These are phyloP conservation scores for Mionectes macconnelli DNA, from an alignment of 2,113 vertebrate genomes.

Conservation along the genomic window DNA sequence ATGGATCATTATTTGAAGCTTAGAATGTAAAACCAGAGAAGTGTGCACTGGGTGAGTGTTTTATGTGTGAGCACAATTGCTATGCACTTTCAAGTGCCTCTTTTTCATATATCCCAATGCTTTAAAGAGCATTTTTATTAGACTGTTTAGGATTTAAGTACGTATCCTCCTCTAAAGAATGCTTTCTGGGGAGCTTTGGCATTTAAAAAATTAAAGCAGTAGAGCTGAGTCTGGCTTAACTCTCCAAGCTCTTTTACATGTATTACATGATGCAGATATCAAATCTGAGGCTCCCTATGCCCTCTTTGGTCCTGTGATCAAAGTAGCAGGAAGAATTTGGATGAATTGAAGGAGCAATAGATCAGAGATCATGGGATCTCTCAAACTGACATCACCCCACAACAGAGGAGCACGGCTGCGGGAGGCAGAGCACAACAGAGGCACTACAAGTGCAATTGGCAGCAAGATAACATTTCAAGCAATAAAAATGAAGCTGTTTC, in stretches of 20 bases:
- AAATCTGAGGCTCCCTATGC: background rate
- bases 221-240: background rate
- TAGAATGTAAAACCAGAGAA: background rate
- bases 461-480: slow-evolving; percentile 18
- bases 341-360: background rate
- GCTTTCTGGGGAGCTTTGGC: background rate
- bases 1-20: background rate
- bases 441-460: background rate
- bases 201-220: slow-evolving; percentile 38
- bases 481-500: slow-evolving; percentile 49
- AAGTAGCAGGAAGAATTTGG: background rate
- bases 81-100: slow-evolving; percentile 15
- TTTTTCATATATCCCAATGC: background rate
- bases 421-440: background rate
- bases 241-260: background rate
- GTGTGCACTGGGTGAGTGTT: background rate
- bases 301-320: fast-evolving
- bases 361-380: background rate
- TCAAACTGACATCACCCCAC: background rate
- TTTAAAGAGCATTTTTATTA: slow-evolving; percentile 42
- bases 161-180: slow-evolving; percentile 4
- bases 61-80: background rate
- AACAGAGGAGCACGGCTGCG: fast-evolving
- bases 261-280: background rate
- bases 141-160: slow-evolving; percentile 26